A percentile compares a stretch with the other conserved stretches of the same genome.
phyloP scores from a whole-genome alignment of 2,888 invertebrate species.

The Fissipunctia ypsillon region DNA sequence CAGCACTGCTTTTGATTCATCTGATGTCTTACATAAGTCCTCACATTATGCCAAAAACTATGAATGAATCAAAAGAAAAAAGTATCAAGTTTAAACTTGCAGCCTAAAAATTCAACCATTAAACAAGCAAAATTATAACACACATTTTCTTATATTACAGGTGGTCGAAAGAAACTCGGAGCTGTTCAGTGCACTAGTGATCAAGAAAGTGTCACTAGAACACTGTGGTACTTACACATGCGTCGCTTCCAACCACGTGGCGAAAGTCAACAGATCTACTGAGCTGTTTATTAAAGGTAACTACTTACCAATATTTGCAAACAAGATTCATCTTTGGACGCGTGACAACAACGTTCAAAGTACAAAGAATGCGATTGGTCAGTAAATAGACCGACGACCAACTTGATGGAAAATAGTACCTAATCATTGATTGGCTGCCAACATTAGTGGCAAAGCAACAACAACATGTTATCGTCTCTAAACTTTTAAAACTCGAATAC shows the following conservation, averaged over 20 bases:
- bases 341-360: not conserved
- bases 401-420: not conserved
- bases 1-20: not conserved
- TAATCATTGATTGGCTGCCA: not conserved
- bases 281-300: slow-evolving; percentile 92
- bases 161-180: slow-evolving; percentile 93
- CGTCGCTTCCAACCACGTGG: slow-evolving; percentile 93
- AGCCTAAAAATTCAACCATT: not conserved
- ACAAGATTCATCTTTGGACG: not conserved
- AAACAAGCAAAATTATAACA: no score
- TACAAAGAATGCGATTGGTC: not conserved
- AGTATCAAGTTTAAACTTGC: not conserved
- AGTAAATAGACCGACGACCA: no score
- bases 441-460: not conserved
- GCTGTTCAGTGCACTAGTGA: slow-evolving; percentile 92
- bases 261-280: slow-evolving; percentile 93
- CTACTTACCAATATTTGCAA: not conserved
- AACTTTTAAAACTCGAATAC: not conserved
- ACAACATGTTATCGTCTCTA: not conserved
- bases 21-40: not conserved
- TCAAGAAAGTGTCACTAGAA: slow-evolving; percentile 92
- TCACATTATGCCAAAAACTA: not conserved
- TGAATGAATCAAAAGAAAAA: not conserved
- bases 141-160: slow-evolving; percentile 70
- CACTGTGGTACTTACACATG: slow-evolving; percentile 94